Percentiles rank a stretch among this genome's conserved stretches.
Conservation (phyloP, 2,888 invertebrate species). For the Heliconius cydno region DNA sequence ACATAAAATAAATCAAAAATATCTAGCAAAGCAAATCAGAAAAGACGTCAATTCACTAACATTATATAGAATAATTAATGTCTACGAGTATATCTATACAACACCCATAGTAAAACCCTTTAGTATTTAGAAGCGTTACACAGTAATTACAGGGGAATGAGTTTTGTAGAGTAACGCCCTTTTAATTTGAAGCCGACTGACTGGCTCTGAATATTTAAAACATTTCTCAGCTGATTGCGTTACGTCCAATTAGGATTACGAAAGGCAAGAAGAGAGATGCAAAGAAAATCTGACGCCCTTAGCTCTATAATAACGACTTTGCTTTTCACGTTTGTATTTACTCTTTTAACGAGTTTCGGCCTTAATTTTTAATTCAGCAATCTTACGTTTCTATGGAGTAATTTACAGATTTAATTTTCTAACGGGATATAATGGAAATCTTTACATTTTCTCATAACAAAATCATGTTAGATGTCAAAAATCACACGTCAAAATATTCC, state of each 20-base stretch:
- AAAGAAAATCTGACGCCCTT: conserved; percentile 32
- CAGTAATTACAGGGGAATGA: conserved; percentile 36
- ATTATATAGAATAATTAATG: background rate
- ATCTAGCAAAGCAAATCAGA: background rate
- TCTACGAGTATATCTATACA: background rate
- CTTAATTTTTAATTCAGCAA: background rate
- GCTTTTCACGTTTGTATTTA: conserved; percentile 29
- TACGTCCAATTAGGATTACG: conserved; percentile 32
- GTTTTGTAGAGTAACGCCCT: conserved; percentile 29
- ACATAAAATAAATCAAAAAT: background rate
- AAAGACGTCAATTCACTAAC: background rate
- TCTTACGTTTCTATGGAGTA: background rate
- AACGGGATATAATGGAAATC: background rate
- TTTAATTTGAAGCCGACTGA: conserved; percentile 25
- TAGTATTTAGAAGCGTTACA: conserved; percentile 22
- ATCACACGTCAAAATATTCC: background rate
- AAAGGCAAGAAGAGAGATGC: conserved; percentile 15
- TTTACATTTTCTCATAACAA: background rate
- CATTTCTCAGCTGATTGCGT: conserved; percentile 42
- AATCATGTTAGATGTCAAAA: background rate
- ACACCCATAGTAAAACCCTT: background rate
- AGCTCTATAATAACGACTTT: conserved; percentile 34
- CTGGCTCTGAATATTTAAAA: conserved; percentile 41
- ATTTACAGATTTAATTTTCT: background rate
- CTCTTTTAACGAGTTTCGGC: background rate